These are phyloP conservation scores for Sebastes matsubarae DNA, from an alignment of 2,797 vertebrate species.

Conservation along the genomic window DNA sequence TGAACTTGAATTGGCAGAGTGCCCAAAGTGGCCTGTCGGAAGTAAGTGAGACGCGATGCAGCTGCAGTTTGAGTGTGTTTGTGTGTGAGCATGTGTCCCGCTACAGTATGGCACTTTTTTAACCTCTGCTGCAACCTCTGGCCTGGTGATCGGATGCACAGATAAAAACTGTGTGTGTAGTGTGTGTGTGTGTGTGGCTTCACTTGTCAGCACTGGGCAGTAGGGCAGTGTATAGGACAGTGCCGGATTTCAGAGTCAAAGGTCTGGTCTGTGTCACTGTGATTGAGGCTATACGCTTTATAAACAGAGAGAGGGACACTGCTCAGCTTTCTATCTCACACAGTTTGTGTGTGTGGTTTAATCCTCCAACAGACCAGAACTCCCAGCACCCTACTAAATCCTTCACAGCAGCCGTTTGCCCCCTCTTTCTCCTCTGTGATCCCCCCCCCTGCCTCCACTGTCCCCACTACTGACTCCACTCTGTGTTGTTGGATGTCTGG, in stretches of 20 bases:
- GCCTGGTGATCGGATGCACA: constrained; percentile 43
- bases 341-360: constrained; percentile 34
- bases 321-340: constrained; percentile 45
- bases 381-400: constrained; percentile 49
- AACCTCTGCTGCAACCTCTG: constrained; percentile 39
- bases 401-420: constrained; percentile 22
- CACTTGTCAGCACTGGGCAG: constrained; percentile 16
- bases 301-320: constrained; percentile 65
- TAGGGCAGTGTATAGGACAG: constrained; percentile 27
- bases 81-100: constrained; percentile 18
- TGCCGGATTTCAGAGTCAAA: constrained; percentile 47
- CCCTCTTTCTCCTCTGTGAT: neutral
- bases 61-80: constrained; percentile 56
- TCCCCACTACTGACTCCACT: constrained; percentile 19
- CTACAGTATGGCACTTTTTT: constrained; percentile 42
- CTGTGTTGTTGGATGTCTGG: constrained; percentile 43
- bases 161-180: constrained; percentile 30
- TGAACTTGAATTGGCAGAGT: constrained; percentile 44
- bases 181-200: constrained; percentile 21
- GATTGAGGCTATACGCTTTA: constrained; percentile 60
- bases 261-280: constrained; percentile 76
- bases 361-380: constrained; percentile 38
- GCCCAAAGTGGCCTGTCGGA: constrained; percentile 61
- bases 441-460: neutral
- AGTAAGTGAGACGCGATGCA: constrained; percentile 60